Evolutionary conservation across 2,888 invertebrate species (phyloP), one percentile per base, ranked within the genome.

Genomic region (Chloroclysta siterata): DNA sequence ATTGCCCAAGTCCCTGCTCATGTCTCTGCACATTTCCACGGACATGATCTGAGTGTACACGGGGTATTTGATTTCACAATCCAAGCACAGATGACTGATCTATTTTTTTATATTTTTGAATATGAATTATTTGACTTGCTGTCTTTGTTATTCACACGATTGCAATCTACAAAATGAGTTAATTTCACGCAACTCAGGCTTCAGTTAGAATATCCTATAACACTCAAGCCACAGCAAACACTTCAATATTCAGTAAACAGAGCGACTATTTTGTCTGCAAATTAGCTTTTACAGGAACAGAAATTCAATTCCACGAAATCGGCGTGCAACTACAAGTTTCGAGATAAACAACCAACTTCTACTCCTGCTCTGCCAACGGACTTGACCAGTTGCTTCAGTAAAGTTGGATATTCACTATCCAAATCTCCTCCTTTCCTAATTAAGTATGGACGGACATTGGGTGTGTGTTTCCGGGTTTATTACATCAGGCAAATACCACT

Each of bases 251-350:
- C 41, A 8, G 41, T 13, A 41, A 6, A 44, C 44, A 7, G 7
- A 44, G 5, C 44, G 44, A 44, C 44, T 44, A n/a, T 41, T 13
- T 11, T 15, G 44, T 44, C 15, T 7, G 15, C 44, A 44, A 15
- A 15, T 51, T 33, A 33, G 5, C 14, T 33, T n/a, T 14, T 51
- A 10, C 2, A 14, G 10, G 15, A 52, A 59, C 52, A n/a, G 22
- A 52, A 52, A 46, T 59, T 51, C 17, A 52, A 52, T 52, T 59
- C 33, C 39, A 36, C 44, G 36, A 59, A 59, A 53, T 59, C 51
- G 39, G 36, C 46, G 39, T 53, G 46, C 59, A 59, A 28, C 46
- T 5, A 22, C 42, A 52, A 47, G 29, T 59, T 53, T 14, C 22
- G 7, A 28, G 33, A 41, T 33, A 59, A 53, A 52, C 46, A 59